Conservation (phyloP, 2,797 vertebrate genomes). For the Iguana delicatissima region DNA sequence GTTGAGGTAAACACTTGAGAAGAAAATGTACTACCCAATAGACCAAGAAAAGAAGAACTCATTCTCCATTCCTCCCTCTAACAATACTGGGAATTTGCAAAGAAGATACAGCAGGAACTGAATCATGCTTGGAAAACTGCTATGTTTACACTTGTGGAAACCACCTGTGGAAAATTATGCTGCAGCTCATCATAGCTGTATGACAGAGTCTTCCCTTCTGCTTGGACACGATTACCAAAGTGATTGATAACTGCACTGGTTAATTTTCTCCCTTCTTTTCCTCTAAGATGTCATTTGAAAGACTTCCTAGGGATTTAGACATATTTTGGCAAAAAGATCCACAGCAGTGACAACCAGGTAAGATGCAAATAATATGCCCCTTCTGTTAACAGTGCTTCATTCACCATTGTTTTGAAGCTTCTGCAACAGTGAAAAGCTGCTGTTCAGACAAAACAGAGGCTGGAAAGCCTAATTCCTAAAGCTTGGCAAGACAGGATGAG, state of each 20-base stretch:
- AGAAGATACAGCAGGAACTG: slow-evolving; percentile 28
- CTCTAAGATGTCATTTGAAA: slow-evolving; percentile 23
- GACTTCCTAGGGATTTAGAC: slow-evolving; percentile 33
- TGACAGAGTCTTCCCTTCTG: slow-evolving; percentile 40
- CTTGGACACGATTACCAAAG: slow-evolving; percentile 42
- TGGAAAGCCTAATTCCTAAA: slow-evolving; percentile 32
- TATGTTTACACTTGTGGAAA: slow-evolving; percentile 11
- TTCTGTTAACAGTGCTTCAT: background rate
- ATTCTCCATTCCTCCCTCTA: background rate
- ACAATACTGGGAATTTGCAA: background rate
- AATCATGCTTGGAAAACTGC: slow-evolving; percentile 27
- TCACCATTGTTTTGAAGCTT: slow-evolving; percentile 24
- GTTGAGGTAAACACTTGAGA: background rate
- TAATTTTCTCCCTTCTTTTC: slow-evolving; percentile 43
- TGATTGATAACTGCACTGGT: slow-evolving; percentile 32
- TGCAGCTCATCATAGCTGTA: background rate
- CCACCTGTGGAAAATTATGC: slow-evolving; percentile 47
- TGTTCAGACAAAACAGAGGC: slow-evolving; percentile 28
- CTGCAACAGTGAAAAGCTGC: slow-evolving; percentile 30
- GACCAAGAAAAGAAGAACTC: background rate
- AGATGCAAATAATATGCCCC: background rate
- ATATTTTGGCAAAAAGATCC: slow-evolving; percentile 35
- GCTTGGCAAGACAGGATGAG: slow-evolving; percentile 9
- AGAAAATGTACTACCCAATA: slow-evolving; percentile 5
- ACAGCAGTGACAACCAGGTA: slow-evolving; percentile 1